phyloP scores from a whole-genome alignment of 2,888 invertebrate species.

The Scrobipalpa atriplicella region DNA sequence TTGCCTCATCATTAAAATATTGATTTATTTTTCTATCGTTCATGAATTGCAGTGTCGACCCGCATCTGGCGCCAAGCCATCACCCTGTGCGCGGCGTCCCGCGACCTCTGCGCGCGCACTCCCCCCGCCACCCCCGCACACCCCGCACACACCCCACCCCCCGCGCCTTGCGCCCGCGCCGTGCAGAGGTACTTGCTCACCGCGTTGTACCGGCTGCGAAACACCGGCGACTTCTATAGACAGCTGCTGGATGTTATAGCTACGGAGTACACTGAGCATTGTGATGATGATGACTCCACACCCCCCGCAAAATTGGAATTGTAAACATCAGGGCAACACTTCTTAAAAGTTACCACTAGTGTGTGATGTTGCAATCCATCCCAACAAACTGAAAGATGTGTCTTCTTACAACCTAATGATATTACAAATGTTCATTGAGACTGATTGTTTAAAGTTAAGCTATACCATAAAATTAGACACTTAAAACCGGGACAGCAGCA shows the following conservation, averaged over 20 bases:
- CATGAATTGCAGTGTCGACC: conserved; percentile 24
- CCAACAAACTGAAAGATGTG: no score
- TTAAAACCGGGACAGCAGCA: no score
- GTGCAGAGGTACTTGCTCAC: conserved; percentile 61
- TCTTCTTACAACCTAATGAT: no score
- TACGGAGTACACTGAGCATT: neutral
- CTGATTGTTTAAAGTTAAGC: no score
- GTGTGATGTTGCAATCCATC: no score
- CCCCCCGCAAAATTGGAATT: no score
- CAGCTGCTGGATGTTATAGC: conserved; percentile 45
- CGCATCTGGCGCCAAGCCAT: conserved; percentile 83
- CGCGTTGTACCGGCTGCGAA: conserved; percentile 53
- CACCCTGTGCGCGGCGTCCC: conserved; percentile 80
- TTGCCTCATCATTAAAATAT: no score
- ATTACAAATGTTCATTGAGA: no score
- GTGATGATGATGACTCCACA: conserved; percentile 7
- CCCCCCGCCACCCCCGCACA: conserved; percentile 42
- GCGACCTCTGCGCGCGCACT: conserved; percentile 55
- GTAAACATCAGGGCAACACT: no score
- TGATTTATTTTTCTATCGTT: neutral
- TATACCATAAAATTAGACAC: no score
- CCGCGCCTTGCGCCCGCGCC: conserved; percentile 42
- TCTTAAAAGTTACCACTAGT: no score
- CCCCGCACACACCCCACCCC: conserved; percentile 54
- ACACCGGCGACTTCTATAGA: conserved; percentile 53